phyloP scores from a whole-genome alignment of 1,140 invertebrate species.

The Hermatobates lingyangjiaoensis region DNA sequence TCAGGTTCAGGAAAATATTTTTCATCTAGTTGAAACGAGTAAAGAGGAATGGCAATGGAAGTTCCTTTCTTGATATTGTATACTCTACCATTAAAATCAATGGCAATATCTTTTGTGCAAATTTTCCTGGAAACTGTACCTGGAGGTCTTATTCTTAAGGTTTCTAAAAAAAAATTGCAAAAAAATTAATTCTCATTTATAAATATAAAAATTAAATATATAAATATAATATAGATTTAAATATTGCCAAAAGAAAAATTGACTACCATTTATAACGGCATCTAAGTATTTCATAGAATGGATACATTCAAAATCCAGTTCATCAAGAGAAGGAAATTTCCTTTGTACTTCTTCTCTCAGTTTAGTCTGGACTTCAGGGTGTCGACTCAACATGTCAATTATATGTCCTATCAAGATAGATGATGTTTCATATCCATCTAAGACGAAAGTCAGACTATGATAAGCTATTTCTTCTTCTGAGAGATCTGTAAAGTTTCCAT shows the following conservation, averaged over 20 bases:
- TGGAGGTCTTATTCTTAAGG: neutral
- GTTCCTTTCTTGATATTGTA: neutral
- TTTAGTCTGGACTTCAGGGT: neutral
- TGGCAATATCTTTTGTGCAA: neutral
- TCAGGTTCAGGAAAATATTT: neutral
- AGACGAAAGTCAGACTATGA: neutral
- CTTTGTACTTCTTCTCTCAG: neutral
- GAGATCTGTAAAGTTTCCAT: too few species aligned
- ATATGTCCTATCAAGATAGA: neutral
- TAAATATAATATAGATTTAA: neutral
- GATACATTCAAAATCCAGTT: neutral
- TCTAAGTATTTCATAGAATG: neutral
- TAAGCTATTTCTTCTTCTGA: neutral
- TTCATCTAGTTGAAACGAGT: neutral
- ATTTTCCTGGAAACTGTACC: neutral
- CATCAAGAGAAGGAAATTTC: neutral
- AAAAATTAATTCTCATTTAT: neutral
- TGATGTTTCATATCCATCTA: neutral
- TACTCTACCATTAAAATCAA: neutral
- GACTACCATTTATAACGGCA: neutral
- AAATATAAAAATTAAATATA: neutral
- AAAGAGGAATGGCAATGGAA: neutral
- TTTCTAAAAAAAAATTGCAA: neutral
- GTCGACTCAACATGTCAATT: neutral
- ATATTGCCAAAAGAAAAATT: neutral